Base-by-base conservation (phyloP, 2,888 invertebrate genomes). In the Phorcus lineatus region DNA sequence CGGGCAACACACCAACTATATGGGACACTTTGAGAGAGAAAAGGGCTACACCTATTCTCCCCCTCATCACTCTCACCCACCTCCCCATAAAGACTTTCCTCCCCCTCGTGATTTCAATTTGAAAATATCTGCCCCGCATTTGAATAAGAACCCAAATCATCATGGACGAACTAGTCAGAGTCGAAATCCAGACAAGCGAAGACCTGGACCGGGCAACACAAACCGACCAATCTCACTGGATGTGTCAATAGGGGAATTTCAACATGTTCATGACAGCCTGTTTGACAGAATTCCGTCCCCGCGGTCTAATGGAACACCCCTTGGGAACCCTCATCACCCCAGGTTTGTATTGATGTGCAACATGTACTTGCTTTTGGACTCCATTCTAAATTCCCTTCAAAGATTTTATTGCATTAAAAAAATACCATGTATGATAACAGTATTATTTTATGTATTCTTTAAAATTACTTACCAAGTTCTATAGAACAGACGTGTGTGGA, bases 251-350 rank as follows among this genome's bases (percentile, higher is more conserved):
- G 62, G 62, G 28, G 62, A 62, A 13, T 28, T 62, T 62, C 62
- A 11, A 24, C 28, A 24, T 36, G 7, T 36, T 2, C 36, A 36
- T 4, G 62, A 62, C 24, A 24, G 62, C 16, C 28, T 28, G 28
- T 62, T 62, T 62, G 62, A 62, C 62, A 62, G 62, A 62, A 62
- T 62, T 62, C 62, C 62, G 62, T 62, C 62, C 62, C 62, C 62
- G 22, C 24, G 24, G 16, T 16, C 62, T n/a, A 22, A 47, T 47
- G 47, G 22, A 62, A n/a, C 28, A 28, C 62, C 57, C 13, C 57
- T 24, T 11, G 24, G 57, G 13, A 57, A 57, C 7, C 24, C 62
- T 28, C 62, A 62, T 62, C 62, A 62, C 24, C 62, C 22, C 13
- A 47, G 47, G 47, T 47, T 47, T 47, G 47, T 47, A 47, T 47